Percentiles rank a stretch among this genome's conserved stretches.
Evolutionary conservation across 1,140 invertebrate species (phyloP).

Genomic region (Bombus polaris): DNA sequence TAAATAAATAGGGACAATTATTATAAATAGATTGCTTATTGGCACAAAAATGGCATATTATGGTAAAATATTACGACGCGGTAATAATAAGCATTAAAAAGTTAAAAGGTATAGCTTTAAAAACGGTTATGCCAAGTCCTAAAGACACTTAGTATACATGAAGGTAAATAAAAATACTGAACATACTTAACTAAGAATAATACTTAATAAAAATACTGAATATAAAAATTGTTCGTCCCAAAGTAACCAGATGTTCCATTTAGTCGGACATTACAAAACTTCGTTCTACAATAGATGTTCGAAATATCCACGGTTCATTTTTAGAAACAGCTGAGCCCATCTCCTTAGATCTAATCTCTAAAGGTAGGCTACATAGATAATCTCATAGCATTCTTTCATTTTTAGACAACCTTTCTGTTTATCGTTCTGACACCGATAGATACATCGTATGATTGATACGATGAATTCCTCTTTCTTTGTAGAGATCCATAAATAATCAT

Average conservation of each 20-base stretch:
- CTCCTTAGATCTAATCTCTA: background rate
- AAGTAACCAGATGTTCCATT: background rate
- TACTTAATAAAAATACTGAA: background rate
- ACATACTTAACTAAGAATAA: background rate
- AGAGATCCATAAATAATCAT: background rate
- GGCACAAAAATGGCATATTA: background rate
- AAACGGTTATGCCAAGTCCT: background rate
- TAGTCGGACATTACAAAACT: background rate
- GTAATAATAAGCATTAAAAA: background rate
- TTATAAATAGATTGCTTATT: background rate
- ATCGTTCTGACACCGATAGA: background rate
- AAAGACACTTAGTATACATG: background rate
- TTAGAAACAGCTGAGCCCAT: background rate
- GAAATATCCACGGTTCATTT: background rate
- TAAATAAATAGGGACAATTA: no score
- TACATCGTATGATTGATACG: background rate
- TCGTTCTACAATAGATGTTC: background rate
- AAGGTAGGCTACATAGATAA: background rate
- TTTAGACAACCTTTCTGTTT: background rate
- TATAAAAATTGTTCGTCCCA: background rate
- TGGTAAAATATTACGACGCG: background rate
- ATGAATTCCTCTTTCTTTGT: background rate
- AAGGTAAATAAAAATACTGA: background rate
- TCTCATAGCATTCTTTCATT: background rate
- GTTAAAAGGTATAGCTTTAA: background rate